A percentile compares a stretch with the other conserved stretches of the same genome.
phyloP scores from a whole-genome alignment of 1,140 invertebrate genomes.

The Drosophila sechellia region DNA sequence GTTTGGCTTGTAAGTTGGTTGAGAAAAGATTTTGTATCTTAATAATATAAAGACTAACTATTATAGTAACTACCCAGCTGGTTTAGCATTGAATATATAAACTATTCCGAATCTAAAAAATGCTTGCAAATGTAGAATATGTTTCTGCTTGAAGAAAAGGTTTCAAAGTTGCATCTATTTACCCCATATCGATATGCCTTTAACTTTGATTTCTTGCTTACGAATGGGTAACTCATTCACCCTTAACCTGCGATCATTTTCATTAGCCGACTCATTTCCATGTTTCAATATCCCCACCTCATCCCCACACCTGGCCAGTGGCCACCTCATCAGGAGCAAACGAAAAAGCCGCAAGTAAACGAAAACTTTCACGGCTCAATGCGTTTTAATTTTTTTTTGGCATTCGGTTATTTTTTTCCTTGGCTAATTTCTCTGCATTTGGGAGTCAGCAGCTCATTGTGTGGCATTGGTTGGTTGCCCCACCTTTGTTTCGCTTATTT shows the following conservation, averaged over 20 bases:
- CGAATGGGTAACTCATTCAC: not conserved
- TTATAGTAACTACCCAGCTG: not conserved
- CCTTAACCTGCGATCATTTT: slow-evolving; percentile 19
- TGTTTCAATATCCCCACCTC: slow-evolving; percentile 4
- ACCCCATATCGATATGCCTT: too few species aligned
- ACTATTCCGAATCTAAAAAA: not conserved
- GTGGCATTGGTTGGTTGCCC: slow-evolving; percentile 20
- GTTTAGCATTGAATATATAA: not conserved
- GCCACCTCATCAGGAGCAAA: slow-evolving; percentile 43
- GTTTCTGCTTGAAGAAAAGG: too few species aligned
- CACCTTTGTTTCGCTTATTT: slow-evolving; percentile 45
- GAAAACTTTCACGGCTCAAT: slow-evolving; percentile 74
- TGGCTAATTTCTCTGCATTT: slow-evolving; percentile 43
- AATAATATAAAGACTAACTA: not conserved
- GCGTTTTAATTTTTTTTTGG: slow-evolving; percentile 74
- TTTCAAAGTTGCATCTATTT: too few species aligned
- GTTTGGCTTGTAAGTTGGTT: not conserved
- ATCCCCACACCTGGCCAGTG: slow-evolving; percentile 16
- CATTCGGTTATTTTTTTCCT: slow-evolving; percentile 51
- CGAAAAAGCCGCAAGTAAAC: slow-evolving; percentile 75
- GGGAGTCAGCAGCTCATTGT: slow-evolving; percentile 30
- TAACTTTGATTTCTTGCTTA: not conserved
- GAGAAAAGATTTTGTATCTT: not conserved
- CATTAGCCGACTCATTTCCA: slow-evolving; percentile 20
- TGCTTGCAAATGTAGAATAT: too few species aligned